These are phyloP conservation scores for Nannobrachium achirus DNA, from an alignment of 2,113 vertebrate species.

Conservation along the genomic window DNA sequence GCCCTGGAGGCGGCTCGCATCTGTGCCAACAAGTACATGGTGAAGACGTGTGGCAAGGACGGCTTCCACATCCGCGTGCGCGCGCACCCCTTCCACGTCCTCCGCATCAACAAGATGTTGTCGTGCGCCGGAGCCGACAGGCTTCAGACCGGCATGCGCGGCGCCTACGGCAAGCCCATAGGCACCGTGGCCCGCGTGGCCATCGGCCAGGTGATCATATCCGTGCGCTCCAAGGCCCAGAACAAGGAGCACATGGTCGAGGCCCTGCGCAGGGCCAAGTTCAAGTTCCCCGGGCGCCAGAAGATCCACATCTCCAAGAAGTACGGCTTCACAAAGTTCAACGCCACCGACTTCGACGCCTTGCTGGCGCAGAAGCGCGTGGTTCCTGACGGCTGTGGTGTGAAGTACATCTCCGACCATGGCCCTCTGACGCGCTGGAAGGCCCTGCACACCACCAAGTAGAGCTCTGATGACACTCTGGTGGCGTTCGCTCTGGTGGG, in stretches of 20 bases:
- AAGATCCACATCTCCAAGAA: conserved; percentile 98
- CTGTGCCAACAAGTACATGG: conserved; percentile 94
- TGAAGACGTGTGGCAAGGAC: conserved; percentile 95
- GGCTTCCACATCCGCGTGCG: conserved; percentile 94
- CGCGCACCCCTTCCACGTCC: conserved; percentile 94
- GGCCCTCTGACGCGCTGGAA: conserved; percentile 88
- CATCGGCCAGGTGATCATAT: conserved; percentile 96
- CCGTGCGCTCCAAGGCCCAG: conserved; percentile 88
- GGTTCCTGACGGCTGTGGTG: conserved; percentile 89
- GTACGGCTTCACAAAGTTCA: conserved; percentile 94
- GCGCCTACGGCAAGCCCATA: conserved; percentile 91
- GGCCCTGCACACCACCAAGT: conserved; percentile 80
- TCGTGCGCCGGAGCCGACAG: conserved; percentile 94
- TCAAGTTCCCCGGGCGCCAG: conserved; percentile 92
- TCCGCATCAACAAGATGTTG: conserved; percentile 97
- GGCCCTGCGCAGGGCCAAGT: conserved; percentile 90
- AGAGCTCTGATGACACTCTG: too few relatives aligned
- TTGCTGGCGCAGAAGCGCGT: conserved; percentile 90
- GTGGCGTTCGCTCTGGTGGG: too few relatives aligned
- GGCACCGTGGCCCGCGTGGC: conserved; percentile 89
- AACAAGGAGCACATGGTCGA: conserved; percentile 93
- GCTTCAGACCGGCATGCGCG: conserved; percentile 91
- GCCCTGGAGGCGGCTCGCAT: conserved; percentile 91
- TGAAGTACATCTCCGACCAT: conserved; percentile 89
- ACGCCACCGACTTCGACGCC: conserved; percentile 85